phyloP scores from a whole-genome alignment of 2,113 vertebrate genomes.

The Ptyas mucosa region DNA sequence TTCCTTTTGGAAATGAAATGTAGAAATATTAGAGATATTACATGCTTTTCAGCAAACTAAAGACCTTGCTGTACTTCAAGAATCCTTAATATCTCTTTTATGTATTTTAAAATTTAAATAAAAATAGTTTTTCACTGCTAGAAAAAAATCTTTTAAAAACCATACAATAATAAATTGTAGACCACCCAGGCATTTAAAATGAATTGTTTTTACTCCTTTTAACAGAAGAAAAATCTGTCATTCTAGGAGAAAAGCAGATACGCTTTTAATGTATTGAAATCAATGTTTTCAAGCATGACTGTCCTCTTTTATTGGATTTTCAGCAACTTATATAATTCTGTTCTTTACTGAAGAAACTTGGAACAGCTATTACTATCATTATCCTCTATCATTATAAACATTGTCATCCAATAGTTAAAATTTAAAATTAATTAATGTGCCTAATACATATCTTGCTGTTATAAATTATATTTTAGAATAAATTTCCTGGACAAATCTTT shows the following conservation, averaged over 20 bases:
- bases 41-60: conserved; percentile 29
- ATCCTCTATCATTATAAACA: neutral
- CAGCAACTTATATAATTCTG: neutral
- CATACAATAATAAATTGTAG: conserved; percentile 24
- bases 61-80: conserved; percentile 20
- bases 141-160: conserved; percentile 10
- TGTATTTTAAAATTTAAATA: conserved; percentile 37
- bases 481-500: neutral
- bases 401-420: neutral
- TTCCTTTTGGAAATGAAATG: conserved; percentile 23
- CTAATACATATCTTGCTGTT: neutral
- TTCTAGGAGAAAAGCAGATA: neutral
- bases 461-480: neutral
- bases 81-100: conserved; percentile 44
- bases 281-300: neutral
- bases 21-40: conserved; percentile 25
- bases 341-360: neutral
- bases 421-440: neutral
- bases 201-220: neutral
- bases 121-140: conserved; percentile 26
- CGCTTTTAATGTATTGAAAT: neutral
- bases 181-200: conserved; percentile 8
- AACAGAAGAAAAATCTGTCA: neutral
- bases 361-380: neutral
- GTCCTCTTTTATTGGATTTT: neutral